Base-by-base conservation (phyloP, 2,888 invertebrate species). In the Ichneumoninae sp. region DNA sequence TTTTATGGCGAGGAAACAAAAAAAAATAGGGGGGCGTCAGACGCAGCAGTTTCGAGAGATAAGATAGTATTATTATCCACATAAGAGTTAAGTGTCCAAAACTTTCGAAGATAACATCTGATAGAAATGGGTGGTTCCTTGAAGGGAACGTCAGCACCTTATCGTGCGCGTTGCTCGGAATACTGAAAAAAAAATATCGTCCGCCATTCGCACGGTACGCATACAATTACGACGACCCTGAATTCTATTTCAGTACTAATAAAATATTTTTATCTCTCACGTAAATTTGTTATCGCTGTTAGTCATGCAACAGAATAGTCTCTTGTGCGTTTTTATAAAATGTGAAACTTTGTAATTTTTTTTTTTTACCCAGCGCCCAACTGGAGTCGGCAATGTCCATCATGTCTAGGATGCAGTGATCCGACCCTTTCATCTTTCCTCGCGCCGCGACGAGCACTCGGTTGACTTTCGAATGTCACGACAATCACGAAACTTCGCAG, bases 321-420 rank as follows among this genome's bases (percentile, higher is more conserved):
- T 47, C 16, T 16, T 3, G 44, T 47, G 44, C 3, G 54, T 13
- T n/a, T 74, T 19, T 22, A n/a, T 2, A 50, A 44, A 65, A 30
- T 8, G 40, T n/a, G 22, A 50, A 22, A 60, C 26, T 7, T 8
- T 10, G 22, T 22, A 3, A 52, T 44, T 76, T 71, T 82, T 87
- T 89, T 47, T 77, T 69, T 82, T 87, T 89, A 88, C 89, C 88
- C 40, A 86, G 40, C 13, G 65, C 65, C 86, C 86, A 87, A 73
- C 77, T 65, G 16, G 71, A 47, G 19, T 86, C 84, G 33, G 80
- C 82, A 22, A 77, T 57, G 69, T 88, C 88, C 85, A 83, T 87
- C 87, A 89, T 89, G 75, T 89, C 84, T 83, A 89, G 78, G 57
- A 89, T 83, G 81, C 88, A 89, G 60, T 89, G 88, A 86, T 87